Evolutionary conservation across 2,113 vertebrate genomes (phyloP).

Genomic region (Oceanodroma tethys): DNA sequence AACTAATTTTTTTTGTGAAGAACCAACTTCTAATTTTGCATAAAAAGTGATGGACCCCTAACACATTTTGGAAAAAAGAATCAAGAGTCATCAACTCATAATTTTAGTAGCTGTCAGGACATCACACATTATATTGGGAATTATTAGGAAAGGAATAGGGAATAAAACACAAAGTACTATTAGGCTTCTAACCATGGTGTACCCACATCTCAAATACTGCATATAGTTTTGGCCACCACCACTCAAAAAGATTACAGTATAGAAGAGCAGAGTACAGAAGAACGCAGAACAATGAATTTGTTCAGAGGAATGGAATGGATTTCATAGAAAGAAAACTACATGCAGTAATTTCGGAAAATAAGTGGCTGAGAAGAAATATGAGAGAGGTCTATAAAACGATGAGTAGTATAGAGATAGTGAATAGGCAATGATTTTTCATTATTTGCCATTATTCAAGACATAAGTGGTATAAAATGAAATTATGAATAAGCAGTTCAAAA

Average conservation of each 20-base stretch:
- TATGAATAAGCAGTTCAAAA: conserved; percentile 58
- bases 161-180: background rate
- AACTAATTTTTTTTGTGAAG: background rate
- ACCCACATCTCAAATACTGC: background rate
- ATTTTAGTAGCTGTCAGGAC: background rate
- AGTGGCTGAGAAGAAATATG: conserved; percentile 27
- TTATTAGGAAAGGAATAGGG: background rate
- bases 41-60: background rate
- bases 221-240: background rate
- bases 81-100: background rate
- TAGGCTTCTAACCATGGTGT: background rate
- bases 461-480: conserved; percentile 58
- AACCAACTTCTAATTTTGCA: background rate
- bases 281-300: background rate
- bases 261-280: background rate
- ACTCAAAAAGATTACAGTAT: background rate
- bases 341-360: background rate
- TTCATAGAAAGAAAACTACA: background rate
- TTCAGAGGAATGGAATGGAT: background rate
- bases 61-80: background rate
- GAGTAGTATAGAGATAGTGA: conserved; percentile 44
- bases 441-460: conserved; percentile 48
- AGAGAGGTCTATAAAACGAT: conserved; percentile 12
- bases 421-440: conserved; percentile 64
- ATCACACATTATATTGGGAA: background rate